Evolutionary conservation across 2,797 vertebrate genomes (phyloP), one percentile per base, ranked within the genome.

Genomic region (Brachyalestes nurse): DNA sequence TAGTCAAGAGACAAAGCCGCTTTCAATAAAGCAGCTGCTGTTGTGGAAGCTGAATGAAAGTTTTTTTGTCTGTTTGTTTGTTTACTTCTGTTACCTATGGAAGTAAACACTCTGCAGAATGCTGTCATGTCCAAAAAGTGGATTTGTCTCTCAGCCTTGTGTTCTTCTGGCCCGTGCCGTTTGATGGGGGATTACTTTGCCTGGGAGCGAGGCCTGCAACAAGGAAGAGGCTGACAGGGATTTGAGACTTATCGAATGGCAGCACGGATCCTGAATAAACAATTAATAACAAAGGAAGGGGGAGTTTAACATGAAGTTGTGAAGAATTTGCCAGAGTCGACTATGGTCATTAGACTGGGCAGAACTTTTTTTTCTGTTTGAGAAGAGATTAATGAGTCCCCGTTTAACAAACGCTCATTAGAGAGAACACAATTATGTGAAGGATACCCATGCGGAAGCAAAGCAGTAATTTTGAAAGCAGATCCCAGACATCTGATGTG

Each of bases 361-460:
- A 72, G 34, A 73, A 42, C 25, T 60, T 73, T 74, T 21, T 66
- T 42, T 65, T 62, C 13, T 60, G 75, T 78, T 74, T 77, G 79
- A 80, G 72, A 42, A 74, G 79, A 84, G 83, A 86, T 88, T 84
- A 87, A 86, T 88, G 80, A 86, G 60, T 76, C 85, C 70, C 79
- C 74, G 75, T 78, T 80, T 65, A 88, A 81, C 70, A 83, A 87
- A 85, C 51, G 66, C 61, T 82, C 75, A 65, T 84, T 77, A 82
- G 42, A 78, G 65, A 49, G 83, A 83, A 80, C 14, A 61, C 57
- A 82, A 79, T 81, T 85, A 79, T 75, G 60, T 60, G 55, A 60
- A 70, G 53, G 73, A 73, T 77, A 73, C 55, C 45, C 72, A 34
- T 65, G 42, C 53, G 60, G 73, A 72, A 78, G 49, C 75, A 80